Evolutionary conservation across 2,888 invertebrate genomes (phyloP).

Genomic region (Panzeria rudis): DNA sequence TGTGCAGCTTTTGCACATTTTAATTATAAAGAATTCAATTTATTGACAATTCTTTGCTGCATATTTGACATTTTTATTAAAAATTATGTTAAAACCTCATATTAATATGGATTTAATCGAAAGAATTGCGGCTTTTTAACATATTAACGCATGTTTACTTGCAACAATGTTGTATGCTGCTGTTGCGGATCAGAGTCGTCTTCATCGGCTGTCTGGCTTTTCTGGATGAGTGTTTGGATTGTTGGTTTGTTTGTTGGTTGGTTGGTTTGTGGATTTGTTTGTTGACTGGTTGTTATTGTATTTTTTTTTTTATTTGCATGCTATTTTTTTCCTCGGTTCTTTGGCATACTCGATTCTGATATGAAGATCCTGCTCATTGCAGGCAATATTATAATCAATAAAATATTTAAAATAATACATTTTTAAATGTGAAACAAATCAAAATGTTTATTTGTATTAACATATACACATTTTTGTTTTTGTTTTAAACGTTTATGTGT

Average conservation of each 20-base stretch:
- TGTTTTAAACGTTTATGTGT: conserved; percentile 1
- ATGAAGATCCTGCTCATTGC: conserved; percentile 57
- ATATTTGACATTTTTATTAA: conserved; percentile 72
- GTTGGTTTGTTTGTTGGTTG: conserved; percentile 7
- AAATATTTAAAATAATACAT: conserved; percentile 73
- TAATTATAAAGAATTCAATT: conserved; percentile 72
- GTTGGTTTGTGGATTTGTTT: conserved; percentile 44
- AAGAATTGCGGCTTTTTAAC: conserved; percentile 70
- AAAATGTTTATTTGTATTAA: conserved; percentile 73
- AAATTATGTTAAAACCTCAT: conserved; percentile 71
- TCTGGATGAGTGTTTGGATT: conserved; percentile 23
- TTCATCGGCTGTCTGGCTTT: conserved; percentile 10
- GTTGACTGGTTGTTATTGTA: conserved; percentile 45
- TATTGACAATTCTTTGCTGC: conserved; percentile 71
- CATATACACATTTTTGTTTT: conserved; percentile 3
- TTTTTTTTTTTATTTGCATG: conserved; percentile 28
- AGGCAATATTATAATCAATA: conserved; percentile 54
- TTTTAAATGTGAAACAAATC: conserved; percentile 73
- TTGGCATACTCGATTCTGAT: conserved; percentile 8
- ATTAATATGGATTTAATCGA: conserved; percentile 72
- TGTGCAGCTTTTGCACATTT: conserved; percentile 61
- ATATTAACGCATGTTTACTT: conserved; percentile 68
- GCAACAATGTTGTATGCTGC: conserved; percentile 73
- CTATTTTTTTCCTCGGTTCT: conserved; percentile 29
- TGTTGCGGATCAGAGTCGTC: conserved; percentile 31